Base-by-base conservation (phyloP, 2,888 invertebrate genomes). In the Parnassius orleans region DNA sequence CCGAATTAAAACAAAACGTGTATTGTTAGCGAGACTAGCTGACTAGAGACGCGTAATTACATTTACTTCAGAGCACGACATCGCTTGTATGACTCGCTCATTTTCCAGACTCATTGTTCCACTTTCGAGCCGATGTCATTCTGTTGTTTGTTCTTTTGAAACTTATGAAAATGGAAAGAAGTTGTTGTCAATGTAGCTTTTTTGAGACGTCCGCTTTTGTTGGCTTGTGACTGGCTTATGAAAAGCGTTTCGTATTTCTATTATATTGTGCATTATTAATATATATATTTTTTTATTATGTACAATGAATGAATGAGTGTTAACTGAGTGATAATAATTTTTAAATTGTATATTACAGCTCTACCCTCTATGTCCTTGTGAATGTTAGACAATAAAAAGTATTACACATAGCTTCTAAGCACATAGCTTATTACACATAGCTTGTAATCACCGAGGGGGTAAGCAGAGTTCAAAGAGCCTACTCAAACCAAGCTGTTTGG, bases 1-100 rank as follows among this genome's bases (percentile, higher is more conserved):
- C 80, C 76, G 75, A 74, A 77, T 79, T 79, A 74, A 77, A 77
- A 78, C 75, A 71, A 79, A 79, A 80, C 79, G 77, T 78, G 75
- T 52, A 57, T 56, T 57, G 57, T 53, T 76, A 78, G 71, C 76
- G 71, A 72, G 72, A 73, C 73, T 41, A 52, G 10, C 48, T 19
- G 60, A n/a, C 41, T n/a, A 48, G 41, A 42, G 42, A 43, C 19
- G 53, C 47, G 10, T 63, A 63, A 65, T 65, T 65, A 59, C 65
- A 65, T 63, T 63, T 53, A 41, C 53, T 60, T 46, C 33, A 47
- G 2, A 53, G 53, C 59, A 12, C 48, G 42, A 60, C 41, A 14
- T 60, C 53, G 53, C 46, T 58, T 58, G 58, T 60, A 42, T 47
- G 60, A 47, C 53, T 48, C 53, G 60, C 19, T 53, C 42, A 44